phyloP scores from a whole-genome alignment of 2,888 invertebrate genomes.

The Autographa gamma region DNA sequence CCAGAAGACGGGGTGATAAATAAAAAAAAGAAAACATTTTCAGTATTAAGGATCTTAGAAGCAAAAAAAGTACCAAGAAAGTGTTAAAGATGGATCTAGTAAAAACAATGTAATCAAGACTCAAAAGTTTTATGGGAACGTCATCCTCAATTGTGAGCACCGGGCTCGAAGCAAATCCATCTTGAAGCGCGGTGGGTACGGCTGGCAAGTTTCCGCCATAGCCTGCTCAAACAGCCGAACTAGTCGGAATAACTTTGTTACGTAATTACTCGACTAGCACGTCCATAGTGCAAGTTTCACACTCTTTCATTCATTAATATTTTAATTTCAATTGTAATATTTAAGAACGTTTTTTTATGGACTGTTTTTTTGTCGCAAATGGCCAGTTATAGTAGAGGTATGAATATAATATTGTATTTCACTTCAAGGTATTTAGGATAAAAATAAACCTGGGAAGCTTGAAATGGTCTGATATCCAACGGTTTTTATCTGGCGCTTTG shows the following conservation, averaged over 20 bases:
- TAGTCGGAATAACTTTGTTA: conserved; percentile 30
- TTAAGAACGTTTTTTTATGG: not conserved
- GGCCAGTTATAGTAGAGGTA: too few relatives aligned
- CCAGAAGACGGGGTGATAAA: too few relatives aligned
- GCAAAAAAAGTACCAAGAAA: not conserved
- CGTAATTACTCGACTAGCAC: conserved; percentile 25
- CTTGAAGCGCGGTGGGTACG: not conserved
- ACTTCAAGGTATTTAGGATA: too few relatives aligned
- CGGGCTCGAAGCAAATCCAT: conserved; percentile 17
- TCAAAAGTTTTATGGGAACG: not conserved
- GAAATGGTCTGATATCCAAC: not conserved
- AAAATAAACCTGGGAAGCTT: too few relatives aligned
- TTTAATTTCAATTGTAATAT: not conserved
- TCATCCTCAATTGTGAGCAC: conserved; percentile 17
- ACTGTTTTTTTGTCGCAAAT: not conserved
- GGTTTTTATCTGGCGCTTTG: not conserved
- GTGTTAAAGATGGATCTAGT: not conserved
- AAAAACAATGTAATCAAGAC: conserved; percentile 3
- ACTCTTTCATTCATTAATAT: not conserved
- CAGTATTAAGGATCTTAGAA: not conserved
- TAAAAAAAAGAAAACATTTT: too few relatives aligned
- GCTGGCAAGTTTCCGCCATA: conserved; percentile 21
- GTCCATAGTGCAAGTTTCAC: not conserved
- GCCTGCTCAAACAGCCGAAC: conserved; percentile 24
- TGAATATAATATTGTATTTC: too few relatives aligned